Conservation (phyloP, 2,113 vertebrate species). For the Erpornis zantholeuca region DNA sequence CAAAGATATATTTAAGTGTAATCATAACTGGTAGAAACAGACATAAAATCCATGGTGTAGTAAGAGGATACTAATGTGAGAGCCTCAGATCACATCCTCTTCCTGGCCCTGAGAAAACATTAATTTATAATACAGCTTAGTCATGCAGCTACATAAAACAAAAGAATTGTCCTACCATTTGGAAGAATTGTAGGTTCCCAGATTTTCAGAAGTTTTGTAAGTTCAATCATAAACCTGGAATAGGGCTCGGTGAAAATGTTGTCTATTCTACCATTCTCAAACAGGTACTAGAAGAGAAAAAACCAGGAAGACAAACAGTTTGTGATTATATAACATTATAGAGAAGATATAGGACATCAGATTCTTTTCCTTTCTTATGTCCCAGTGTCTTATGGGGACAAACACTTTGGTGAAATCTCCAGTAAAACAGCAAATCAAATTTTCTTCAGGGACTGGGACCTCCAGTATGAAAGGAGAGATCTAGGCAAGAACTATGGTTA, state of each 20-base stretch:
- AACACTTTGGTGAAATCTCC: background rate
- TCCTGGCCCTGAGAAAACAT: background rate
- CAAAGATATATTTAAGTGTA: background rate
- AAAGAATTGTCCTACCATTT: conserved; percentile 80
- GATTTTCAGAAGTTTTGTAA: conserved; percentile 86
- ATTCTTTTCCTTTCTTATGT: background rate
- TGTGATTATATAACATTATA: conserved; percentile 11
- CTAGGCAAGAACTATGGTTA: background rate
- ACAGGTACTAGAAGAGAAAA: conserved; percentile 85
- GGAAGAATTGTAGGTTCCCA: conserved; percentile 89
- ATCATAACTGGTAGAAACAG: background rate
- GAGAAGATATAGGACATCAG: background rate
- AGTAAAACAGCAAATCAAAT: background rate
- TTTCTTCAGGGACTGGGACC: background rate
- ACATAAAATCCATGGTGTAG: background rate
- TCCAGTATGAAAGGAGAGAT: background rate
- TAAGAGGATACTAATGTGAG: background rate
- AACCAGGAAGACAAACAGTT: conserved; percentile 13
- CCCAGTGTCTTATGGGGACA: background rate
- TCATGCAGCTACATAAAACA: conserved; percentile 22
- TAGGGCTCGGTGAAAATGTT: conserved; percentile 98
- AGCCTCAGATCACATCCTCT: background rate
- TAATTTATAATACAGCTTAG: background rate
- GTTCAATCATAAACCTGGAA: conserved; percentile 92
- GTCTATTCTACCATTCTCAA: conserved; percentile 96